Conservation (phyloP, 2,888 invertebrate species). For the Epinotia demarniana region DNA sequence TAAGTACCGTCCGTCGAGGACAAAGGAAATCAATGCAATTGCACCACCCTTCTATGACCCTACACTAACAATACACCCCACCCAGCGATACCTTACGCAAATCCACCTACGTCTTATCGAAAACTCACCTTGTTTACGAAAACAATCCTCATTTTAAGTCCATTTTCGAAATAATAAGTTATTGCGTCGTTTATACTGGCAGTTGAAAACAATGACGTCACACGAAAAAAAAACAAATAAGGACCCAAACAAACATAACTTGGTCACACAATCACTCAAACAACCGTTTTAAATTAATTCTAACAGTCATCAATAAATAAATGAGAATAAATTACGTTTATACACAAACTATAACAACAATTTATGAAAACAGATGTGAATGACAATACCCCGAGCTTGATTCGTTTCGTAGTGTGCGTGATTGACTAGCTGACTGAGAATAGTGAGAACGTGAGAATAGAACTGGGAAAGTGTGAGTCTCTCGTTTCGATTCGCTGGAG, state of each 20-base stretch:
- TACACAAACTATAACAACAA: conserved; percentile 77
- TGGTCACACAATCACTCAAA: conserved; percentile 60
- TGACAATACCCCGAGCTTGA: conserved; percentile 54
- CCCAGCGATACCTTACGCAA: conserved; percentile 43
- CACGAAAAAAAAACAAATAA: conserved; percentile 71
- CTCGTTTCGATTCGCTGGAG: conserved; percentile 27
- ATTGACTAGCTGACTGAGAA: conserved; percentile 42
- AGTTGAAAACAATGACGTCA: conserved; percentile 86
- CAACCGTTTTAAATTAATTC: conserved; percentile 55
- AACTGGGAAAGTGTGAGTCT: conserved; percentile 38
- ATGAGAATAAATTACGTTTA: conserved; percentile 72
- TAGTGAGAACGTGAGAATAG: conserved; percentile 3
- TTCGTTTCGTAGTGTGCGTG: conserved; percentile 47
- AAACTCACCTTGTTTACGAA: conserved; percentile 72
- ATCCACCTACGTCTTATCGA: conserved; percentile 55
- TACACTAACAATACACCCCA: conserved; percentile 45
- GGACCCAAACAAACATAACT: conserved; percentile 65
- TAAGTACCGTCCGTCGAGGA: conserved; percentile 69
- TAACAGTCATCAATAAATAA: conserved; percentile 67
- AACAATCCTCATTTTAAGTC: conserved; percentile 80
- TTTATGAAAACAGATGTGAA: conserved; percentile 79
- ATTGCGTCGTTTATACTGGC: conserved; percentile 86
- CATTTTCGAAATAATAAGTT: conserved; percentile 80
- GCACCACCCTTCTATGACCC: conserved; percentile 52
- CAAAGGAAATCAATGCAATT: conserved; percentile 81